A percentile compares a stretch with the other conserved stretches of the same genome.
phyloP scores from a whole-genome alignment of 2,888 invertebrate species.

The Machimus rusticus region DNA sequence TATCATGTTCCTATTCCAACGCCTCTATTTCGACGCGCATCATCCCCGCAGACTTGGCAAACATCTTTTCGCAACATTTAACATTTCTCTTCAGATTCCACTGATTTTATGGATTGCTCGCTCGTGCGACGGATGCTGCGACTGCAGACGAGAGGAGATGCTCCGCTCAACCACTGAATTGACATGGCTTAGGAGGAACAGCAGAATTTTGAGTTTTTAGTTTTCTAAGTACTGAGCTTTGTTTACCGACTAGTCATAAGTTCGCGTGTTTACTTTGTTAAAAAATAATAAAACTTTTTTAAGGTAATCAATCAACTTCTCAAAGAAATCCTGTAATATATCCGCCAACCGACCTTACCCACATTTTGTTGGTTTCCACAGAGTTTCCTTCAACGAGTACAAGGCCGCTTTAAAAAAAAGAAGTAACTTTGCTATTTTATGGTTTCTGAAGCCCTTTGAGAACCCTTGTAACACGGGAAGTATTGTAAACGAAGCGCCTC shows the following conservation, averaged over 20 bases:
- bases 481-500: background rate
- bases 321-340: background rate
- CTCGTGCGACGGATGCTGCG: background rate
- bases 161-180: background rate
- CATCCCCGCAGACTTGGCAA: constrained; percentile 1
- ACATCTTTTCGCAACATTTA: constrained; percentile 41
- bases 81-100: constrained; percentile 12
- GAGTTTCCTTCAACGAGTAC: background rate
- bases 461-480: background rate
- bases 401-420: background rate
- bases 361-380: background rate
- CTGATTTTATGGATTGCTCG: constrained; percentile 17
- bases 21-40: background rate
- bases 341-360: background rate
- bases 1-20: constrained; percentile 38
- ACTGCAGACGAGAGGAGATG: background rate
- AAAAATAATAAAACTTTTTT: background rate
- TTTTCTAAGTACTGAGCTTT: background rate
- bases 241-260: background rate
- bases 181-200: background rate
- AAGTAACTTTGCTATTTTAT: background rate
- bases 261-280: background rate
- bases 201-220: background rate
- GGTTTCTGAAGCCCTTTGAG: background rate
- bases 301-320: background rate